Evolutionary conservation across 2,797 vertebrate genomes (phyloP).

Genomic region (Schizothorax lantsangensis): DNA sequence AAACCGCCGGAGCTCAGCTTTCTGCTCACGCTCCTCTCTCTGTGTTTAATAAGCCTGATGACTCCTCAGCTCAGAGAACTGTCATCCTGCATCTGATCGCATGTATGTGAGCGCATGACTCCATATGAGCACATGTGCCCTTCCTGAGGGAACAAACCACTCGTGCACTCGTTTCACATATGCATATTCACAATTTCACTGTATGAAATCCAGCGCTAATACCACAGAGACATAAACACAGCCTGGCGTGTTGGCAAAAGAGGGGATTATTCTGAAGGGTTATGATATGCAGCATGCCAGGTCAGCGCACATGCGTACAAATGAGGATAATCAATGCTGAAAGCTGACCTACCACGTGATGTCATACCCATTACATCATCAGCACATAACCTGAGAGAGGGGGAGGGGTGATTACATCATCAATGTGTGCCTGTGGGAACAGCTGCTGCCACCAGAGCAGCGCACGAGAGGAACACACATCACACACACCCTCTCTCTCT

Average conservation of each 20-base stretch:
- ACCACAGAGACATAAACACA: background rate
- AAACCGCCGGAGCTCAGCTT: background rate
- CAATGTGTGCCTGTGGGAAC: constrained; percentile 25
- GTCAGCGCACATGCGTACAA: background rate
- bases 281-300: constrained; percentile 13
- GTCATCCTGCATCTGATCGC: background rate
- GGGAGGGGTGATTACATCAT: constrained; percentile 40
- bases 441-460: constrained; percentile 45
- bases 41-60: background rate
- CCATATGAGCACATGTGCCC: background rate
- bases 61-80: background rate
- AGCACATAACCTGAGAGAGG: constrained; percentile 9
- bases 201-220: too few relatives aligned
- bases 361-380: constrained; percentile 41
- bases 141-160: background rate
- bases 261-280: constrained; percentile 15
- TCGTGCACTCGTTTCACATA: background rate
- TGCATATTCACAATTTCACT: background rate
- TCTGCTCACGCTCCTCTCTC: constrained; percentile 11
- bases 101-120: background rate
- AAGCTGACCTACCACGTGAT: constrained; percentile 36
- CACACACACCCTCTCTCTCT: too few relatives aligned
- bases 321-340: constrained; percentile 37
- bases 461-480: background rate
- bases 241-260: background rate